Evolutionary conservation across 2,888 invertebrate species (phyloP).

Genomic region (Campaea margaritaria): DNA sequence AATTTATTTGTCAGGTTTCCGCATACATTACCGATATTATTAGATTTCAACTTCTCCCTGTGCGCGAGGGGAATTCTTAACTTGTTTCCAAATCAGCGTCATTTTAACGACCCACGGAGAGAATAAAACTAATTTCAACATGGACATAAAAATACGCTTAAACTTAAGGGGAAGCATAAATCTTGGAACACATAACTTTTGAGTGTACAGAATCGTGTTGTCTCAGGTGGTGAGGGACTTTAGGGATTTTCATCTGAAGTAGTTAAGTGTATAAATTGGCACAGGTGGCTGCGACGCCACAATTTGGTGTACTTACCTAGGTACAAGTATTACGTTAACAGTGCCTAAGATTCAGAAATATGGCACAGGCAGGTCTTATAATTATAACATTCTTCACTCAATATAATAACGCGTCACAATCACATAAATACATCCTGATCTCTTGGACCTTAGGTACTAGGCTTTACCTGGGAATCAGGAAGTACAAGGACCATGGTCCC

Average conservation of each 20-base stretch:
- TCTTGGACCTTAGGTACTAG: too few species aligned
- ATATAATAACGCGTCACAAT: too few species aligned
- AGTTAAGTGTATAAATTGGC: constrained; percentile 24
- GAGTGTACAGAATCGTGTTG: constrained; percentile 37
- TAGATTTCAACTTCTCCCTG: constrained; percentile 39
- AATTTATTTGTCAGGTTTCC: constrained; percentile 36
- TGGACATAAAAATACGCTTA: constrained; percentile 52
- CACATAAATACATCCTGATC: too few species aligned
- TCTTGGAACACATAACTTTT: constrained; percentile 52
- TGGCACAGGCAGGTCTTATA: too few species aligned
- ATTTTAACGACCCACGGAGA: constrained; percentile 41
- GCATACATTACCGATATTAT: constrained; percentile 40
- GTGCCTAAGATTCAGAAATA: too few species aligned
- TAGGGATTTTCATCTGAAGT: constrained; percentile 22
- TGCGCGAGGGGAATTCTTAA: constrained; percentile 10
- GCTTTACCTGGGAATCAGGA: too few species aligned
- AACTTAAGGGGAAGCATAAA: constrained; percentile 44
- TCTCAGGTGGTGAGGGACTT: constrained; percentile 23
- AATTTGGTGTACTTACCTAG: neutral
- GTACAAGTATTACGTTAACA: too few species aligned
- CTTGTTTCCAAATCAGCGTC: constrained; percentile 15
- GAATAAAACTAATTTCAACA: constrained; percentile 51
- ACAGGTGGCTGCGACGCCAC: constrained; percentile 26
- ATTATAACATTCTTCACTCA: too few species aligned
- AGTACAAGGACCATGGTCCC: too few species aligned